Evolutionary conservation across 2,888 invertebrate genomes (phyloP), one percentile per base, ranked within the genome.

Genomic region (Pandemis heparana): DNA sequence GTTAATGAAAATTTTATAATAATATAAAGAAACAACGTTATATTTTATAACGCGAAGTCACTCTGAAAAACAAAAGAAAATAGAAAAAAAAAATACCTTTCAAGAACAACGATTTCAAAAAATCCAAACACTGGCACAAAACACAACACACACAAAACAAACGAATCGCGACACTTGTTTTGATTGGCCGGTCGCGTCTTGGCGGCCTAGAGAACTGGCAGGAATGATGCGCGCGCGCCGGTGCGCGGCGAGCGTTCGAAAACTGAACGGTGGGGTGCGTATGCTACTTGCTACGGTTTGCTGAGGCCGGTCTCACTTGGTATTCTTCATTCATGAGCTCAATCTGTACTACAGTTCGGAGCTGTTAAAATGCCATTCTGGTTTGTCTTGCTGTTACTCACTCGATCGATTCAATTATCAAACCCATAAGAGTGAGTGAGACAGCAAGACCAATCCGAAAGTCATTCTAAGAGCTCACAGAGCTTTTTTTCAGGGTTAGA

Each of bases 191-290:
- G 70, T 70, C 79, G 78, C 77, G 79, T 79, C 79, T 85, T 80
- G 80, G 81, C 89, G 90, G 89, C 90, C 90, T 87, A 88, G 79
- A 90, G 86, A 84, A 87, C 87, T 85, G 87, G 89, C 86, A 88
- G 88, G 87, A 80, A 77, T 77, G 79, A 77, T 79, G 23, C 23
- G 87, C 87, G 87, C 87, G 76, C 85, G 88, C 86, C 79, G 75
- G 76, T 76, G 81, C 85, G 81, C 78, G 77, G 79, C 80, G 80
- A 82, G 84, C 85, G 86, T 87, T 88, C 81, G 86, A 88, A 86
- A 86, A 86, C 82, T 77, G 76, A 75, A 73, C 74, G 75, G 80
- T 69, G 71, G 74, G 65, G 65, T 65, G 48, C 51, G 38, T 51
- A 32, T 38, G 38, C 51, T 56, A 10, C 16, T 48, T n/a, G 14